These are phyloP conservation scores for Todiramphus saurophagus DNA, from an alignment of 2,113 vertebrate species.

Conservation along the genomic window DNA sequence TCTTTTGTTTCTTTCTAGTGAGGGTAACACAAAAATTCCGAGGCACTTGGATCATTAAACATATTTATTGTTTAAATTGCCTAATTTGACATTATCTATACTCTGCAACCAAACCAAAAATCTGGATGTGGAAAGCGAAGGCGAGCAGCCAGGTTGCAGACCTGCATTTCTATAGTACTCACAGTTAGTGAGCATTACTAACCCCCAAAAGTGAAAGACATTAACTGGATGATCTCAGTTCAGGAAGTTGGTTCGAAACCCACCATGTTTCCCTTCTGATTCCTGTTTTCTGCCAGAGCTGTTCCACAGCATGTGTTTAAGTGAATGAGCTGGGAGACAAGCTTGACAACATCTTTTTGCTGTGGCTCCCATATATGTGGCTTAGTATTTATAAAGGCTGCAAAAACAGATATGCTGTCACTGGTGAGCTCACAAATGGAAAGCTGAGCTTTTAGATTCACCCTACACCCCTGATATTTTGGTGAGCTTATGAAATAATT, in stretches of 20 bases:
- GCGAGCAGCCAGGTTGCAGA: not conserved
- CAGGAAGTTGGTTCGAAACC: not conserved
- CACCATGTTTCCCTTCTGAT: not conserved
- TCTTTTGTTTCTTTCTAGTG: not conserved
- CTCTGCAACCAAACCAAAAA: not conserved
- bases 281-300: not conserved
- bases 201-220: not conserved
- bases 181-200: not conserved
- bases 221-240: not conserved
- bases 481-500: not conserved
- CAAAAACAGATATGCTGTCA: not conserved
- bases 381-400: not conserved
- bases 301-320: not conserved
- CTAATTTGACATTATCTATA: not conserved
- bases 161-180: accelerated
- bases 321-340: not conserved
- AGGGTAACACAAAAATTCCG: not conserved
- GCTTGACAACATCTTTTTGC: not conserved
- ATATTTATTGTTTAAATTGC: not conserved
- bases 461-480: not conserved
- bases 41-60: not conserved
- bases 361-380: not conserved
- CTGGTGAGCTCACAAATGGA: not conserved
- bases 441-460: not conserved
- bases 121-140: not conserved